Base-by-base conservation (phyloP, 2,797 vertebrate genomes). In the Argya squamiceps region DNA sequence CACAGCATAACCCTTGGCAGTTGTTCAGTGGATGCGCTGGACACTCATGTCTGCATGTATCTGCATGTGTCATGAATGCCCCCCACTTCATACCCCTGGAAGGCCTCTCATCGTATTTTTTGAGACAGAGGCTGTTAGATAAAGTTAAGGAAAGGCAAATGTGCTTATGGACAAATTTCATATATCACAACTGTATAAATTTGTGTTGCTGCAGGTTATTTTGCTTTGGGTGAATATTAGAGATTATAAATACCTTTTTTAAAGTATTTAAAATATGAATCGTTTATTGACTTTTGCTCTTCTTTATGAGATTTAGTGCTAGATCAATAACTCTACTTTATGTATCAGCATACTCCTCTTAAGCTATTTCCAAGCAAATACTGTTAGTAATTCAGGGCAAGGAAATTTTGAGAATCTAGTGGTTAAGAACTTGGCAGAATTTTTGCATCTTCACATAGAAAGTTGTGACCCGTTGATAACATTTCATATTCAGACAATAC, bases 61-160 rank as follows among this genome's bases (percentile, higher is more conserved):
- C 30, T 34, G 56, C 16, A 52, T 7, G 12, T 24, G 29, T 78
- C 60, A 52, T 34, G 15, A 50, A 19, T 16, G 30, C n/a, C 36
- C 2, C 4, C 43, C 5, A 2, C 68, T 24, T 46, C 9, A n/a
- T 24, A 22, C 12, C 17, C 1, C 6, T 56, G 34, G 5, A 49
- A 49, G 62, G 70, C 37, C 50, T 60, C 32, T 4, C 43, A 8
- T 15, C 2, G 5, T 2, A 11, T 8, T 30, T n/a, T 74, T 47
- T 32, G 39, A 89, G 55, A 69, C 36, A 64, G 29, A 68, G 50
- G 49, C 70, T 64, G 26, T 73, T 70, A 47, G n/a, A 39, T 39
- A 55, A 79, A 4, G 6, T 47, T 59, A 56, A 58, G 30, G n/a
- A 58, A 53, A 67, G 12, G 55, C 9, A 52, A 37, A 36, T 24